These are phyloP conservation scores for Cliona cf. orientalis DNA, from an alignment of 37 sponge, comb jelly and placozoan species.

Conservation along the genomic window DNA sequence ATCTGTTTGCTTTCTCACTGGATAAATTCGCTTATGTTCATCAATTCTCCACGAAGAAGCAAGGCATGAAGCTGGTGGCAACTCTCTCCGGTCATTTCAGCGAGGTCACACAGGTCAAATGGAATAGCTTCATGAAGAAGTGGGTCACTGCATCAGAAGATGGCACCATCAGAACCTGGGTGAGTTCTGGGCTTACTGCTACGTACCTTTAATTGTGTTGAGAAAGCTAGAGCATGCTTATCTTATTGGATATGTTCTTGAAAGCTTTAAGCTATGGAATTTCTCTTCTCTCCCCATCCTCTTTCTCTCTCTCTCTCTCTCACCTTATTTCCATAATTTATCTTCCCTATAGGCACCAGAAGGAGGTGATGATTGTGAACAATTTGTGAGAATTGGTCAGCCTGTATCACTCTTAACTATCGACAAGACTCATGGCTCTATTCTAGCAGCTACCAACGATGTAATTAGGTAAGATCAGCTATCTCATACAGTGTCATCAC, in stretches of 20 bases:
- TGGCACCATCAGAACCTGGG: conserved; percentile 79
- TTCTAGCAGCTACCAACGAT: conserved; percentile 49
- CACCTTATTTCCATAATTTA: background rate
- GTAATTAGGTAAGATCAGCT: conserved; percentile 66
- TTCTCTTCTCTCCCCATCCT: too few species aligned
- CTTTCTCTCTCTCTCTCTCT: too few species aligned
- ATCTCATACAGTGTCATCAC: too few species aligned
- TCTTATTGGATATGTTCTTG: too few species aligned
- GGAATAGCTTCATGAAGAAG: conserved; percentile 31
- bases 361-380: conserved; percentile 36
- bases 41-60: conserved; percentile 22
- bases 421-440: conserved; percentile 63
- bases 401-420: conserved; percentile 61
- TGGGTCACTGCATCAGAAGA: conserved; percentile 88
- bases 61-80: conserved; percentile 39
- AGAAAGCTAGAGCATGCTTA: too few species aligned
- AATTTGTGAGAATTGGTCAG: conserved; percentile 30
- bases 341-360: background rate
- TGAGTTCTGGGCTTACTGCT: too few species aligned
- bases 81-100: conserved; percentile 57
- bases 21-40: conserved; percentile 34
- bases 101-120: conserved; percentile 83
- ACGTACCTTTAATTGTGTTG: too few species aligned
- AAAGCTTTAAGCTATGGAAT: too few species aligned
- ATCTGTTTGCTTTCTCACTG: conserved; percentile 72